A percentile compares a stretch with the other conserved stretches of the same genome.
These are phyloP conservation scores for Beaufortia kweichowensis DNA, from an alignment of 2,113 vertebrate genomes.

Conservation along the genomic window DNA sequence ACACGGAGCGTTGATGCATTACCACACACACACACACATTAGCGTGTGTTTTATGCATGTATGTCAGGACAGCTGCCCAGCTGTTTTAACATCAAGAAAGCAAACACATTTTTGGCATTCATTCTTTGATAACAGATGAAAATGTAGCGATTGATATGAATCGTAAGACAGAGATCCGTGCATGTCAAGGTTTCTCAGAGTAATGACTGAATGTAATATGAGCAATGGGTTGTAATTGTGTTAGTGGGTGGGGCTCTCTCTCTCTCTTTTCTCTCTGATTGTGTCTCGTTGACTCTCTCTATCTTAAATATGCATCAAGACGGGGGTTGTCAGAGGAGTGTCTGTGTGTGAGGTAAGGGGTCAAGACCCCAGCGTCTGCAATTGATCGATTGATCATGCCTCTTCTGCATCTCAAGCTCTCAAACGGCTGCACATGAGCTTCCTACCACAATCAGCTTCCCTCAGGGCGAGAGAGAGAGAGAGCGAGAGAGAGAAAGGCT, in stretches of 20 bases:
- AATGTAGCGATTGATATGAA: constrained; percentile 56
- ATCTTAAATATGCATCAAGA: constrained; percentile 47
- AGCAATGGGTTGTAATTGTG: constrained; percentile 39
- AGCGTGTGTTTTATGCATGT: constrained; percentile 23
- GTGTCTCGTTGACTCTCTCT: background rate
- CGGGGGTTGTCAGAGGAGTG: constrained; percentile 28
- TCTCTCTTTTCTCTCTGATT: constrained; percentile 1
- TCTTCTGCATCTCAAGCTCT: constrained; percentile 21
- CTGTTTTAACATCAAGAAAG: too few species aligned
- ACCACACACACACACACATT: too few species aligned
- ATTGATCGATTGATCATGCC: constrained; percentile 35
- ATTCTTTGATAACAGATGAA: constrained; percentile 42
- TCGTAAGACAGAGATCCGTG: constrained; percentile 40
- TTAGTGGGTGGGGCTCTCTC: constrained; percentile 51
- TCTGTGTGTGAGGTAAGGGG: constrained; percentile 21
- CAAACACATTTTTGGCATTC: constrained; percentile 6
- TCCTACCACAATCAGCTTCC: background rate
- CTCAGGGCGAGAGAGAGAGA: background rate
- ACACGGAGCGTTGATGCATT: background rate
- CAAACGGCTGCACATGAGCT: background rate
- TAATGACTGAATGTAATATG: constrained; percentile 41
- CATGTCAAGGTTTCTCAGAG: constrained; percentile 20
- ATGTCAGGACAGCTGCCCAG: too few species aligned
- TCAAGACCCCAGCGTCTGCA: constrained; percentile 11
- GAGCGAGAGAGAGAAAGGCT: background rate